Evolutionary conservation across 2,888 invertebrate genomes (phyloP).

Genomic region (Torymus texanus): DNA sequence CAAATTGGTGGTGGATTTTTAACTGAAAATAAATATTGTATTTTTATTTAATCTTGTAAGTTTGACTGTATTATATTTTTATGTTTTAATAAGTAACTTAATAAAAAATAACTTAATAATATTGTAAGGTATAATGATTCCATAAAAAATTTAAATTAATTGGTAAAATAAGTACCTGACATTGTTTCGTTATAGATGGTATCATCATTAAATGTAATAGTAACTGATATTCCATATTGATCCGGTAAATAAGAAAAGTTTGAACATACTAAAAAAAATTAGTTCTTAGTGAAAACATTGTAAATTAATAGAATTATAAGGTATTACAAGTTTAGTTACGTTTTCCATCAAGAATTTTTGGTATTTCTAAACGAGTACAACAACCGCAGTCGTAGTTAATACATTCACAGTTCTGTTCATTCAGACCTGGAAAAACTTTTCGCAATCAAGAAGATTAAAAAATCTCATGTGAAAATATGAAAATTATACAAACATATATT

Average conservation of each 20-base stretch:
- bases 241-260: constrained; percentile 66
- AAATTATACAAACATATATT: too few relatives aligned
- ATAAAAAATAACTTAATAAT: too few relatives aligned
- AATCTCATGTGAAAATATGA: too few relatives aligned
- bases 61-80: too few relatives aligned
- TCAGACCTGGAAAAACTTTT: constrained; percentile 1
- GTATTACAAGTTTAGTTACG: constrained; percentile 22
- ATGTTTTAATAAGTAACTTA: too few relatives aligned
- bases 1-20: too few relatives aligned
- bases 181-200: constrained; percentile 67
- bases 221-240: constrained; percentile 67
- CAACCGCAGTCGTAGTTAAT: constrained; percentile 57
- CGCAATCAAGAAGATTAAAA: too few relatives aligned
- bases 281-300: neutral
- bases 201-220: constrained; percentile 63
- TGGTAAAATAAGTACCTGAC: constrained; percentile 63
- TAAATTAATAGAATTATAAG: constrained; percentile 2
- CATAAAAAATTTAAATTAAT: neutral
- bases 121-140: too few relatives aligned
- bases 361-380: constrained; percentile 45
- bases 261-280: constrained; percentile 64
- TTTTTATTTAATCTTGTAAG: too few relatives aligned
- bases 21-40: too few relatives aligned
- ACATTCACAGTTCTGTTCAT: constrained; percentile 45
- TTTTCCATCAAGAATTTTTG: constrained; percentile 28